A percentile compares a stretch with the other conserved stretches of the same genome.
Evolutionary conservation across 1,140 invertebrate species (phyloP).

Genomic region (Nymphalis io): DNA sequence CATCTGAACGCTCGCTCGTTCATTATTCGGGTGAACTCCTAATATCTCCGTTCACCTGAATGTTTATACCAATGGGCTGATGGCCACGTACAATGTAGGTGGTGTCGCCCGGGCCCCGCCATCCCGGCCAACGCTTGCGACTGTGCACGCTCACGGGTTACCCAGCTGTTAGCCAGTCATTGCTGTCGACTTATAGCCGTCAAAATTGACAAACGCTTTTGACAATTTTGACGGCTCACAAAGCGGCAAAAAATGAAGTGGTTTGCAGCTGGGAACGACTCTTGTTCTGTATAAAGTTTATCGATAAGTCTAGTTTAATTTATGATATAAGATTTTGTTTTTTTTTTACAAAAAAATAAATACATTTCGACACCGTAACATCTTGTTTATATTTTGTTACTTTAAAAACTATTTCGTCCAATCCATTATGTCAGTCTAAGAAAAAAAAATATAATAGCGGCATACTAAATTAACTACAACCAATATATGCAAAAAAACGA

Average conservation of each 20-base stretch:
- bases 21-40: conserved; percentile 56
- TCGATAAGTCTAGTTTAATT: conserved; percentile 73
- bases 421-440: too few relatives aligned
- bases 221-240: conserved; percentile 42
- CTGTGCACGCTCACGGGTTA: conserved; percentile 76
- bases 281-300: conserved; percentile 77
- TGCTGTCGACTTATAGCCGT: conserved; percentile 41
- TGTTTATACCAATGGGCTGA: conserved; percentile 58
- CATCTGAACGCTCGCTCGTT: conserved; percentile 44
- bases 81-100: conserved; percentile 77
- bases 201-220: conserved; percentile 36
- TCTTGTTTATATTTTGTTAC: conserved; percentile 24
- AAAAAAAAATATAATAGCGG: background rate
- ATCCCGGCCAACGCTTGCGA: conserved; percentile 72
- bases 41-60: conserved; percentile 55
- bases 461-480: background rate
- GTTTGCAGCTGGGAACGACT: conserved; percentile 64
- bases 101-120: conserved; percentile 53
- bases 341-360: conserved; percentile 75
- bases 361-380: conserved; percentile 78
- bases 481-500: conserved; percentile 24
- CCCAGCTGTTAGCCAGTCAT: conserved; percentile 67
- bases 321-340: conserved; percentile 69
- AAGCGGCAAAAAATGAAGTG: conserved; percentile 57
- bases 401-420: background rate